phyloP scores from a whole-genome alignment of 2,888 invertebrate genomes.

The Pyrgus malvae region DNA sequence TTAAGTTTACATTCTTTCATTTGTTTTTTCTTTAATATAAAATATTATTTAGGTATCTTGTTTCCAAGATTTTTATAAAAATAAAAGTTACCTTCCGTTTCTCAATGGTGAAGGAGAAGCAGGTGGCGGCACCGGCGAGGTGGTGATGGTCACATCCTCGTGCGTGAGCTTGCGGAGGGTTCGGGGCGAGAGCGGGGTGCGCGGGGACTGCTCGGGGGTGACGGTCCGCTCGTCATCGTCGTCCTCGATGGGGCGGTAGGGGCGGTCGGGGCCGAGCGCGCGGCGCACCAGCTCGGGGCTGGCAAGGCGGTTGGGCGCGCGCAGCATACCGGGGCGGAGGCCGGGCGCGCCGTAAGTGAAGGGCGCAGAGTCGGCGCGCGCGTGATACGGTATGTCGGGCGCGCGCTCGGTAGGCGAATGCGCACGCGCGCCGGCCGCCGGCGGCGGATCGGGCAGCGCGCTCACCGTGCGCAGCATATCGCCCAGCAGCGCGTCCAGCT shows the following conservation, averaged over 20 bases:
- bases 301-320: conserved; percentile 87
- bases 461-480: conserved; percentile 94
- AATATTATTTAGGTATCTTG: no score
- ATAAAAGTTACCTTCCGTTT: conserved; percentile 59
- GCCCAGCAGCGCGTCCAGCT: conserved; percentile 91
- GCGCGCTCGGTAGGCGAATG: conserved; percentile 68
- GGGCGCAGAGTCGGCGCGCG: conserved; percentile 92
- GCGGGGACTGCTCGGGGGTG: conserved; percentile 59
- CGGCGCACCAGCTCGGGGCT: conserved; percentile 93
- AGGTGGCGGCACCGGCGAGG: conserved; percentile 43
- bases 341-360: conserved; percentile 92
- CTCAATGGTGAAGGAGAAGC: conserved; percentile 56
- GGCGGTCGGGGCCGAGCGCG: conserved; percentile 77
- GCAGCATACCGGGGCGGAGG: conserved; percentile 84
- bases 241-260: conserved; percentile 66
- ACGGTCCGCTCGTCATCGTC: conserved; percentile 67
- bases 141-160: conserved; percentile 66
- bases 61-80: no score
- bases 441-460: conserved; percentile 86
- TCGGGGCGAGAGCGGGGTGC: conserved; percentile 59
- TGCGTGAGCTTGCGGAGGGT: conserved; percentile 65
- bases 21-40: no score
- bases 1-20: no score
- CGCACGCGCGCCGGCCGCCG: conserved; percentile 64
- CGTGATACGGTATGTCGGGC: conserved; percentile 92